These are phyloP conservation scores for Tiphia femorata DNA, from an alignment of 2,888 invertebrate genomes.

Conservation along the genomic window DNA sequence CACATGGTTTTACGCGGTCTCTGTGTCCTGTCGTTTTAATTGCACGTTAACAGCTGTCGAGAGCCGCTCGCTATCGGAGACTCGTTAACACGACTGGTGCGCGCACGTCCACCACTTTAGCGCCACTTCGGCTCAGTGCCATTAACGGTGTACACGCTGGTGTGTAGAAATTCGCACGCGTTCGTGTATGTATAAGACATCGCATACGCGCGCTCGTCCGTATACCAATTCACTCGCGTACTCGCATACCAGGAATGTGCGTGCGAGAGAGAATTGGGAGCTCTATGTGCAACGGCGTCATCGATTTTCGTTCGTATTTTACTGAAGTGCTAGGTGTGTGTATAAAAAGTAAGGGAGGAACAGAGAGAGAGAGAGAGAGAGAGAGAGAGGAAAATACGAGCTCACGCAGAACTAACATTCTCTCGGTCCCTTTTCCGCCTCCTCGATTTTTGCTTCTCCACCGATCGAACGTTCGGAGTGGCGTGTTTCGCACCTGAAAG, in stretches of 20 bases:
- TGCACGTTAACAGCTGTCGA: slow-evolving; percentile 43
- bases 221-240: neutral
- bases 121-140: slow-evolving; percentile 27
- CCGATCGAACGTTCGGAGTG: no score
- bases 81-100: slow-evolving; percentile 42
- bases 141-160: slow-evolving; percentile 21
- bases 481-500: no score
- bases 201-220: neutral
- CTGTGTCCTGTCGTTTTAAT: slow-evolving; percentile 37
- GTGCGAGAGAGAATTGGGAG: neutral
- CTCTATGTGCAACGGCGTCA: neutral
- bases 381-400: no score
- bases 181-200: neutral
- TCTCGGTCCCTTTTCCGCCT: no score
- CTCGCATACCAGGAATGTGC: neutral
- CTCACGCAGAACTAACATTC: no score
- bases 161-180: no score
- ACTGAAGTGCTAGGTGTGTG: no score
- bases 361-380: slow-evolving; percentile 5
- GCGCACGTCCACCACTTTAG: slow-evolving; percentile 29
- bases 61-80: slow-evolving; percentile 28
- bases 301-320: no score
- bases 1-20: neutral
- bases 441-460: no score
- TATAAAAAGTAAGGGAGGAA: neutral